Percentiles rank a stretch among this genome's conserved stretches.
These are phyloP conservation scores for Ceraclea dissimilis DNA, from an alignment of 2,888 invertebrate genomes.

Conservation along the genomic window DNA sequence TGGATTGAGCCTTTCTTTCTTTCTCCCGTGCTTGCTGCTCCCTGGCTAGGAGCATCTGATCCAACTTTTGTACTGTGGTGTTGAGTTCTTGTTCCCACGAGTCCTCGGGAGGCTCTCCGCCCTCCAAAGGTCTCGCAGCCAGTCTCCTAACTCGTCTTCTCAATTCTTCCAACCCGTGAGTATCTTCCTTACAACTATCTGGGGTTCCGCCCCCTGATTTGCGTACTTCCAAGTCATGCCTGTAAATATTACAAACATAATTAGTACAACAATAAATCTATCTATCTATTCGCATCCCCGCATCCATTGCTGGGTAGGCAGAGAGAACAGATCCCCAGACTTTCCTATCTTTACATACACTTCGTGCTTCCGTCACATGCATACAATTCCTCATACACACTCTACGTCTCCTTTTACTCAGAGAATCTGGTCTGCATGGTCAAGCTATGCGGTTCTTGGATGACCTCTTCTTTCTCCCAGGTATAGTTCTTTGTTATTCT, in stretches of 20 bases:
- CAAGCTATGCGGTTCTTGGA: too few relatives aligned
- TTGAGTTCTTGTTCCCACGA: conserved; percentile 71
- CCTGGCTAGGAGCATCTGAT: conserved; percentile 61
- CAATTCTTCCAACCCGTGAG: conserved; percentile 57
- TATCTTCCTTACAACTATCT: conserved; percentile 34
- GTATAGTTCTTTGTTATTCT: too few relatives aligned
- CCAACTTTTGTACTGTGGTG: conserved; percentile 69
- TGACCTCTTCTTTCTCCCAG: too few relatives aligned
- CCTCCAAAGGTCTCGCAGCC: conserved; percentile 66
- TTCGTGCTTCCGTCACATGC: too few relatives aligned
- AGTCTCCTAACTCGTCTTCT: conserved; percentile 63
- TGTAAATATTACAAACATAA: too few relatives aligned
- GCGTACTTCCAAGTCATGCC: conserved; percentile 28
- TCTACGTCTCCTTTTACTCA: too few relatives aligned
- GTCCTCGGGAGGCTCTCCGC: conserved; percentile 59
- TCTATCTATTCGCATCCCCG: background rate
- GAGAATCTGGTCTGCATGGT: too few relatives aligned
- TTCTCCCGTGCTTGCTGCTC: conserved; percentile 52
- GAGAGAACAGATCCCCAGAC: too few relatives aligned
- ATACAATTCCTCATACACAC: too few relatives aligned
- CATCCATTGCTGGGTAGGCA: too few relatives aligned
- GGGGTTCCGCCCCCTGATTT: conserved; percentile 3
- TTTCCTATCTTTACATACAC: too few relatives aligned
- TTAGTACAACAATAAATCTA: too few relatives aligned
- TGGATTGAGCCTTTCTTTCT: conserved; percentile 7